phyloP scores from a whole-genome alignment of 2,797 vertebrate genomes.

The Lycodopsis pacificus region DNA sequence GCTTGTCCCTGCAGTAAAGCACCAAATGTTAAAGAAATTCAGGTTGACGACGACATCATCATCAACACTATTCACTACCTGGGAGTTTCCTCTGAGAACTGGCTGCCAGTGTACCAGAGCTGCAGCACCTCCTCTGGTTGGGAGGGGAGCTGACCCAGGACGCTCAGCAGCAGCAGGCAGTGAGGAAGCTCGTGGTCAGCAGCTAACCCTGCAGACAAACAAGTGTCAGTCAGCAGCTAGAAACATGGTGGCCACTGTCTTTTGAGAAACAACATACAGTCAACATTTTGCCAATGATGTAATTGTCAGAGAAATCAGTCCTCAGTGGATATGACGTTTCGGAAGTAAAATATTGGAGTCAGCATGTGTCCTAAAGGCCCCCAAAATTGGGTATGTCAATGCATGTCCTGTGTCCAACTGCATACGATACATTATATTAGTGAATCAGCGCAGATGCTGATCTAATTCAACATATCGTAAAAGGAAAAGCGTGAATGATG shows the following conservation, averaged over 20 bases:
- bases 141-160: conserved; percentile 86
- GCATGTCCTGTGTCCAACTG: not conserved
- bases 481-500: no score
- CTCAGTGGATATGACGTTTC: not conserved
- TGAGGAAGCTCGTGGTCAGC: conserved; percentile 88
- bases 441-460: no score
- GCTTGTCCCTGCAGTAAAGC: not conserved
- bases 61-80: conserved; percentile 68
- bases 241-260: not conserved
- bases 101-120: conserved; percentile 88
- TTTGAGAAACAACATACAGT: not conserved
- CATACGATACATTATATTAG: no score
- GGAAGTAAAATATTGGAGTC: not conserved
- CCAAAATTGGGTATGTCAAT: not conserved
- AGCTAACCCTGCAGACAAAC: conserved; percentile 79
- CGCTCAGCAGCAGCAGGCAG: conserved; percentile 87
- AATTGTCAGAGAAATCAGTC: not conserved
- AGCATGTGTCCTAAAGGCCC: not conserved
- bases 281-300: not conserved
- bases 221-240: not conserved
- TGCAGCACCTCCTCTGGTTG: conserved; percentile 86
- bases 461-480: no score
- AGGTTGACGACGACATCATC: no score
- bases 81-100: conserved; percentile 76
- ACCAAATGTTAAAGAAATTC: not conserved